A percentile compares a stretch with the other conserved stretches of the same genome.
phyloP scores from a whole-genome alignment of 2,888 invertebrate species.

The Scaptomyza flava region DNA sequence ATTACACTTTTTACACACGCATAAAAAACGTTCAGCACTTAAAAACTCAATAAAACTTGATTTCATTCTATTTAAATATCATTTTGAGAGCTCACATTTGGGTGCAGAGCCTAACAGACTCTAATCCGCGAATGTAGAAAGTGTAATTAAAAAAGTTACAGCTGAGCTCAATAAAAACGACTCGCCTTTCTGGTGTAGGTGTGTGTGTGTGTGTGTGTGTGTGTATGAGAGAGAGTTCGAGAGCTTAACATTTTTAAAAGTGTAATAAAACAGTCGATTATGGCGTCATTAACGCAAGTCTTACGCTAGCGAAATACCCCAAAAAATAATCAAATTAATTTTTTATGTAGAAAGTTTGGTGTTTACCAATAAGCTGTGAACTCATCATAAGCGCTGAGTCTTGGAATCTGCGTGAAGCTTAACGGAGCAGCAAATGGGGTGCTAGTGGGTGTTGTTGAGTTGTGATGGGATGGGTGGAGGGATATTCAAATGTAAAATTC shows the following conservation, averaged over 20 bases:
- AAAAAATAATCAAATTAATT: conserved; percentile 77
- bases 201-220: conserved; percentile 20
- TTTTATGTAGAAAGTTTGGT: conserved; percentile 74
- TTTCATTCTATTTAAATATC: conserved; percentile 52
- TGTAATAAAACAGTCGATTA: conserved; percentile 79
- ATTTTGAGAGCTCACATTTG: conserved; percentile 19
- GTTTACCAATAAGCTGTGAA: conserved; percentile 62
- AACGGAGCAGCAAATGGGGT: conserved; percentile 21
- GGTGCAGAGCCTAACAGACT: conserved; percentile 6
- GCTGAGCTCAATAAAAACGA: conserved; percentile 58
- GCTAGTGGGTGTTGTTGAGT: neutral
- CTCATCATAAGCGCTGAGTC: conserved; percentile 70
- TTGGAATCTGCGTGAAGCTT: conserved; percentile 44
- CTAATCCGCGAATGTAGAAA: conserved; percentile 27
- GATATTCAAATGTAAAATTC: conserved; percentile 74
- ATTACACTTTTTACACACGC: conserved; percentile 10
- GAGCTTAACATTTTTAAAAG: conserved; percentile 70
- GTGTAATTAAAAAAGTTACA: conserved; percentile 71
- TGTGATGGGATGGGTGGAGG: conserved; percentile 23
- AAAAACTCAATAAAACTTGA: conserved; percentile 49
- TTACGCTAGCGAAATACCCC: conserved; percentile 33
- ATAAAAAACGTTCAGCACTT: conserved; percentile 37
- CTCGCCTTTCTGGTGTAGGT: conserved; percentile 25
- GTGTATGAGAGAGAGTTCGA: conserved; percentile 16
- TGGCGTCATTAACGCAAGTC: conserved; percentile 73